These are phyloP conservation scores for Petromus typicus DNA, from an alignment of 2,113 vertebrate species.

Conservation along the genomic window DNA sequence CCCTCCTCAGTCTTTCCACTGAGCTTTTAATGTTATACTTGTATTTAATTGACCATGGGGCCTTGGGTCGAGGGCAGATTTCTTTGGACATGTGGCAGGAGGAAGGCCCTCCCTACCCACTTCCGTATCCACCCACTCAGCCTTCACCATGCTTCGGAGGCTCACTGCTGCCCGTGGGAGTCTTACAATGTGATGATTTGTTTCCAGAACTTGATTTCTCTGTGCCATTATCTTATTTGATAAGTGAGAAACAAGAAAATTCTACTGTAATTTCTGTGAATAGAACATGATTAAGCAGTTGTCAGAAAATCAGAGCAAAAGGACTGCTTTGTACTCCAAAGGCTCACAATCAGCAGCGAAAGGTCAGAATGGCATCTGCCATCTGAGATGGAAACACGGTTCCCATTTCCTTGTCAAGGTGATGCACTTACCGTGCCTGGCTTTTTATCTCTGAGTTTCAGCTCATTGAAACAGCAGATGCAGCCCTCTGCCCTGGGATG, in stretches of 20 bases:
- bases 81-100: background rate
- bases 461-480: slow-evolving; percentile 46
- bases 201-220: slow-evolving; percentile 65
- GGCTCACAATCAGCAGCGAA: slow-evolving; percentile 2
- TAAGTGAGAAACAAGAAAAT: slow-evolving; percentile 49
- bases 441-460: slow-evolving; percentile 45
- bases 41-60: slow-evolving; percentile 37
- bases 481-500: slow-evolving; percentile 11
- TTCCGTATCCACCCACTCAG: background rate
- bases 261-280: slow-evolving; percentile 74
- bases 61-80: background rate
- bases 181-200: slow-evolving; percentile 39
- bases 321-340: background rate
- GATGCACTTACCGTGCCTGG: background rate
- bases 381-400: background rate
- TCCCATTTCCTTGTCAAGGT: background rate
- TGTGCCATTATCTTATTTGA: slow-evolving; percentile 60
- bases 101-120: background rate
- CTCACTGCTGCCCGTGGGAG: background rate
- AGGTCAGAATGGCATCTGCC: slow-evolving; percentile 27
- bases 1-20: slow-evolving; percentile 6
- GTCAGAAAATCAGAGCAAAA: slow-evolving; percentile 62
- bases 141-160: background rate
- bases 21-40: slow-evolving; percentile 12
- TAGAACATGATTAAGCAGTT: slow-evolving; percentile 73